Base-by-base conservation (phyloP, 2,888 invertebrate species). In the Lasioglossum marginatum region DNA sequence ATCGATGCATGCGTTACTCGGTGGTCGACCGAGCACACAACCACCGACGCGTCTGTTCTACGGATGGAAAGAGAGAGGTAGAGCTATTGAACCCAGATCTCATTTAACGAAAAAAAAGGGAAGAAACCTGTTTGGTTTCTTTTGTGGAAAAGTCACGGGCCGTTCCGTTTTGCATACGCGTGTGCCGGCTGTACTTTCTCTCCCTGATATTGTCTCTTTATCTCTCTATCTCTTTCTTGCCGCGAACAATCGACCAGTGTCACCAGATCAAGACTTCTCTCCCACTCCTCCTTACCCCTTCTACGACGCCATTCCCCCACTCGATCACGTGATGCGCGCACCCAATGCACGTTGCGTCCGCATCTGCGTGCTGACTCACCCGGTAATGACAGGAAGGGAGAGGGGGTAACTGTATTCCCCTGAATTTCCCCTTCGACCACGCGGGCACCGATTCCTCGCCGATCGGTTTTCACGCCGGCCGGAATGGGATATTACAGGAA, bases 1-100 rank as follows among this genome's bases (percentile, higher is more conserved):
- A 87, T 90, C 82, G 88, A 77, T 87, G 91, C 87, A 91, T 87
- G 83, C 81, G 90, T 86, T 85, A 83, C 80, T 86, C 79, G 79
- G 74, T 87, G 83, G 82, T 85, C 81, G 81, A 86, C 79, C 78
- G 72, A 76, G 71, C 78, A 77, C 70, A 77, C 76, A 75, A 66
- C 71, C 73, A 80, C 45, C 81, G 43, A 5, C 37, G 68, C 76
- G 77, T 74, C 78, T 68, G 70, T 83, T 63, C 78, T 72, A 80
- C 78, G 73, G 81, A 81, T 66, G 77, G 81, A 89, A 89, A 88
- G 82, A 88, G 87, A 90, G 88, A 85, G 86, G 85, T 63, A 80
- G 77, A 88, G 83, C 77, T 85, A 90, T 88, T 89, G 86, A 89
- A 89, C 90, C 83, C 82, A 85, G 85, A 87, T 77, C 86, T 88